Evolutionary conservation across 2,888 invertebrate genomes (phyloP).

Genomic region (Tetragonisca angustula): DNA sequence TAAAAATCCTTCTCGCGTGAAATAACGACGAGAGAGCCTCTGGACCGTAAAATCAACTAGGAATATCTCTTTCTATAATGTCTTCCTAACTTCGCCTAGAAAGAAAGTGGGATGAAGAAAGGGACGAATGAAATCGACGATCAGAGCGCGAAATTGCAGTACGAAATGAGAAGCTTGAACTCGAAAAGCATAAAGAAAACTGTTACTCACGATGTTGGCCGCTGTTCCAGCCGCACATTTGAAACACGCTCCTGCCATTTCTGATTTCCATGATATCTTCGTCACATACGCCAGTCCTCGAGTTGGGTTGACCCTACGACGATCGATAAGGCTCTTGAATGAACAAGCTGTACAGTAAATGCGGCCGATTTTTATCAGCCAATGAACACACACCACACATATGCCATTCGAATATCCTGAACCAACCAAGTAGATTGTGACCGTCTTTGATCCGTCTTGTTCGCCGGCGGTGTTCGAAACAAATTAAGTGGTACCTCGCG

Average conservation of each 20-base stretch:
- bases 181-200: not conserved
- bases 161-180: not conserved
- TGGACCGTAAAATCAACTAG: not conserved
- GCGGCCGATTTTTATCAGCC: conserved; percentile 48
- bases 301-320: conserved; percentile 92
- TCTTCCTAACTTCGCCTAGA: not conserved
- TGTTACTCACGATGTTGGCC: conserved; percentile 90
- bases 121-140: not conserved
- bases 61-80: not conserved
- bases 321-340: conserved; percentile 56
- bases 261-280: conserved; percentile 87
- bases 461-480: not conserved
- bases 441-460: conserved; percentile 7
- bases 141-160: not conserved
- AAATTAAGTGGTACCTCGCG: not conserved
- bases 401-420: not conserved
- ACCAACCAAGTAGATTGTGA: conserved; percentile 8
- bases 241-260: conserved; percentile 83
- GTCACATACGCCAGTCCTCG: conserved; percentile 91
- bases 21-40: not conserved
- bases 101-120: not conserved
- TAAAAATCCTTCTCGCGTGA: not conserved
- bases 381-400: not conserved
- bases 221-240: conserved; percentile 92
- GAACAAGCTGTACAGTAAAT: conserved; percentile 43